Evolutionary conservation across 1,140 invertebrate genomes (phyloP).

Genomic region (Eubasilissa regina): DNA sequence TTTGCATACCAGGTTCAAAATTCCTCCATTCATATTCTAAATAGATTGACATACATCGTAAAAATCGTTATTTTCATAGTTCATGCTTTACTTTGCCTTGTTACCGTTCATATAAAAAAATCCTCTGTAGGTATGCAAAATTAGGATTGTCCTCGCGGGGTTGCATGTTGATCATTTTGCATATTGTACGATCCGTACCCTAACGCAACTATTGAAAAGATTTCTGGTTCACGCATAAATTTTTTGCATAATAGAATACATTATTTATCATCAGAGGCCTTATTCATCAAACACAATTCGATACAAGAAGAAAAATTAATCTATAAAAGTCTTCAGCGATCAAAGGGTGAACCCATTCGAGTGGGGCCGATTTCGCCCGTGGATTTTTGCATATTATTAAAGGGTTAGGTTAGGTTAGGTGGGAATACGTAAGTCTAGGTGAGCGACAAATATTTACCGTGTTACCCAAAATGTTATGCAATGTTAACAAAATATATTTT

Average conservation of each 20-base stretch:
- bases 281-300: constrained; percentile 59
- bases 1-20: constrained; percentile 48
- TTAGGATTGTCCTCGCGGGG: constrained; percentile 51
- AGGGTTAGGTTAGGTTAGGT: constrained; percentile 51
- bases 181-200: constrained; percentile 51
- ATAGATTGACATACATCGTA: constrained; percentile 36
- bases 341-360: constrained; percentile 37
- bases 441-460: constrained; percentile 8
- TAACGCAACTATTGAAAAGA: constrained; percentile 49
- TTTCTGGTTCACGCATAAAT: constrained; percentile 57
- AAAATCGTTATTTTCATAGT: constrained; percentile 49
- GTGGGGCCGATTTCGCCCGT: constrained; percentile 37
- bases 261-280: constrained; percentile 60
- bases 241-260: constrained; percentile 60
- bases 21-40: constrained; percentile 49
- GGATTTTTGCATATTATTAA: constrained; percentile 60
- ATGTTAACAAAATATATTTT: too few relatives aligned
- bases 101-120: constrained; percentile 36
- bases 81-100: constrained; percentile 12
- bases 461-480: neutral
- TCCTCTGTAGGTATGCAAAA: constrained; percentile 54
- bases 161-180: constrained; percentile 51
- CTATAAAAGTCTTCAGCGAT: constrained; percentile 58
- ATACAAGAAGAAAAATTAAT: constrained; percentile 60
- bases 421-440: constrained; percentile 51